A percentile compares a stretch with the other conserved stretches of the same genome.
These are phyloP conservation scores for Poecilobothrus nobilitatus DNA, from an alignment of 2,888 invertebrate genomes.

Conservation along the genomic window DNA sequence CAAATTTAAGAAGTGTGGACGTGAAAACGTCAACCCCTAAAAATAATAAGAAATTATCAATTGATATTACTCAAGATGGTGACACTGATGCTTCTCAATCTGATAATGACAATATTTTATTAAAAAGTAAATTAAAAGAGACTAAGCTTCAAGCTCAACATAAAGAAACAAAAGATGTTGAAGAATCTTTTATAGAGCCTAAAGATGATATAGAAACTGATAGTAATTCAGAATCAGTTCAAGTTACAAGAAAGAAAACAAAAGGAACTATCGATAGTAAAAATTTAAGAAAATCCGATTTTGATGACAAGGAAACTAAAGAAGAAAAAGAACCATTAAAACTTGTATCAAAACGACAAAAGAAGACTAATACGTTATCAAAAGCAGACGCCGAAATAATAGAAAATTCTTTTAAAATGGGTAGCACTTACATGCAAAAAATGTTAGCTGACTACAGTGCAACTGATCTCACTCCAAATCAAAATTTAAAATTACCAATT, in stretches of 20 bases:
- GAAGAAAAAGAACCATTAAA: background rate
- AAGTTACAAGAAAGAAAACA: background rate
- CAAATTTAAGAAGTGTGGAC: background rate
- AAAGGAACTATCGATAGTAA: background rate
- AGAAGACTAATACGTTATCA: background rate
- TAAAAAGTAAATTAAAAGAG: background rate
- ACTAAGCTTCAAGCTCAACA: background rate
- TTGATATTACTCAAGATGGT: background rate
- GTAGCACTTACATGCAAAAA: background rate
- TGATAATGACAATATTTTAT: background rate
- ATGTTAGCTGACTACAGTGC: background rate
- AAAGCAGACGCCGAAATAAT: constrained; percentile 8
- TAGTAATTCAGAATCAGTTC: background rate
- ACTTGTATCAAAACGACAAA: background rate
- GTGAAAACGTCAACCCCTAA: background rate
- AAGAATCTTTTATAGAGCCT: background rate
- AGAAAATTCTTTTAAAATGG: constrained; percentile 10
- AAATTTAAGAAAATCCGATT: background rate
- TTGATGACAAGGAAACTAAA: background rate
- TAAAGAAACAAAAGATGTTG: background rate
- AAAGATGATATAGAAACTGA: background rate
- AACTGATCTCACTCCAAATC: background rate
- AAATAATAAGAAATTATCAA: background rate
- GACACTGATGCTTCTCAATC: background rate
- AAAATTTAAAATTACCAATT: background rate